Base-by-base conservation (phyloP, 2,113 vertebrate species). In the Hypomesus transpacificus region DNA sequence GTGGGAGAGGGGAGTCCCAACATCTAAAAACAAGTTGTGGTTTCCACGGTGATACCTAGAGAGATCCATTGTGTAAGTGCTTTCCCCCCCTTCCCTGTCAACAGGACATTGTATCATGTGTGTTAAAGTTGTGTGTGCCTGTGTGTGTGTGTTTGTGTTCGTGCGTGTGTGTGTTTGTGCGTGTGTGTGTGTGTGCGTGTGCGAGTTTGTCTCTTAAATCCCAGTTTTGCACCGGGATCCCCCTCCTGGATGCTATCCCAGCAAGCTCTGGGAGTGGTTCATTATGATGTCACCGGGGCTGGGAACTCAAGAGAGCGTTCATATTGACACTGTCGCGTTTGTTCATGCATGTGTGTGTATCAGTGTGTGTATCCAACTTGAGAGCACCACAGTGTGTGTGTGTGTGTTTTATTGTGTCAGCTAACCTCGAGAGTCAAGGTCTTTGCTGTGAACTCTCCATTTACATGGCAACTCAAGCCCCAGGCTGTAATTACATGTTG, bases 1-100 rank as follows among this genome's bases (percentile, higher is more conserved):
- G 28, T 73, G 58, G 52, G 68, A 39, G 13, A 65, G 75, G 82
- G 82, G 81, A 88, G 73, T 82, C 81, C 84, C 77, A 50, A 26
- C 24, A 63, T 28, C 68, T 66, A 65, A 82, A 82, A 83, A 84
- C 78, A 88, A 88, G 72, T 88, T 80, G 22, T 84, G 74, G 87
- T 89, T 87, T 83, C 87, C 84, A 84, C 68, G 71, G 84, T 1
- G 65, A 87, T 68, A 4, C 24, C 50, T 54, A 73, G 81, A 79
- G 71, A 83, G 82, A 83, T 72, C 68, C 21, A 78, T 46, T 46
- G 39, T 11, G 9, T 46, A 46, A 46, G 39, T 46, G 39, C 7
- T 46, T 46, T 2, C 2, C 39, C 39, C 39, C 39, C 39, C 39
- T 46, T 46, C 39, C 7, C 39, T 46, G 39, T 46, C 39, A 46